Conservation (phyloP, 1,140 invertebrate species). For the Drosophila sucinea region DNA sequence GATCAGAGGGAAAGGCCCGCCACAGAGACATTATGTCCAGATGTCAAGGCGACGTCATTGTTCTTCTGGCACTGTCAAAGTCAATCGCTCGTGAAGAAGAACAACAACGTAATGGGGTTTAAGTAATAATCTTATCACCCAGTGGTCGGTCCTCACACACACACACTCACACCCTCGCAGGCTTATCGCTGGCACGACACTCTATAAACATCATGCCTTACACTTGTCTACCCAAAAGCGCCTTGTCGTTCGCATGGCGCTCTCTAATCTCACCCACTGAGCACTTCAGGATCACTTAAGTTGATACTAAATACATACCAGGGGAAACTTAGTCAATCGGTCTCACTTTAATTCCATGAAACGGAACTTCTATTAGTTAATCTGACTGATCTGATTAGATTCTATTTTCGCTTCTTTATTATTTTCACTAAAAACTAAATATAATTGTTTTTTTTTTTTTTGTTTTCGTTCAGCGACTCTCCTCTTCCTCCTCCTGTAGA, state of each 20-base stretch:
- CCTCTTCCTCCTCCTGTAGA: constrained; percentile 92
- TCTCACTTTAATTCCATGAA: not conserved
- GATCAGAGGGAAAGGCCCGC: constrained; percentile 32
- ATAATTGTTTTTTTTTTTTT: constrained; percentile 21
- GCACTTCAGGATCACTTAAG: not conserved
- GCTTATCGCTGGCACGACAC: not conserved
- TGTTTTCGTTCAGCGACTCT: constrained; percentile 60
- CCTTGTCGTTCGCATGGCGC: not conserved
- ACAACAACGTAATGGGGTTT: constrained; percentile 10
- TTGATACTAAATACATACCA: not conserved
- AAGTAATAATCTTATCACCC: constrained; percentile 48
- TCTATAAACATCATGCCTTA: not conserved
- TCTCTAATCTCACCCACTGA: not conserved
- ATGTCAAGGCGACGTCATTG: constrained; percentile 35
- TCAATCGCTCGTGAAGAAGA: constrained; percentile 13
- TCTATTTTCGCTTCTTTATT: constrained; percentile 29
- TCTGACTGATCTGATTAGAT: not conserved
- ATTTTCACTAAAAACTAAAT: constrained; percentile 45
- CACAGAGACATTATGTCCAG: not conserved
- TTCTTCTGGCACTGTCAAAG: constrained; percentile 6
- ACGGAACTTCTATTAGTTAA: not conserved
- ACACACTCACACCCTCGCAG: not conserved
- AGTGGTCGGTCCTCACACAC: constrained; percentile 5
- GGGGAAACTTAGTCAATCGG: not conserved
- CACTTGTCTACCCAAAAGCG: constrained; percentile 4